Conservation (phyloP, 2,888 invertebrate genomes). For the Cryptus viduatorius region DNA sequence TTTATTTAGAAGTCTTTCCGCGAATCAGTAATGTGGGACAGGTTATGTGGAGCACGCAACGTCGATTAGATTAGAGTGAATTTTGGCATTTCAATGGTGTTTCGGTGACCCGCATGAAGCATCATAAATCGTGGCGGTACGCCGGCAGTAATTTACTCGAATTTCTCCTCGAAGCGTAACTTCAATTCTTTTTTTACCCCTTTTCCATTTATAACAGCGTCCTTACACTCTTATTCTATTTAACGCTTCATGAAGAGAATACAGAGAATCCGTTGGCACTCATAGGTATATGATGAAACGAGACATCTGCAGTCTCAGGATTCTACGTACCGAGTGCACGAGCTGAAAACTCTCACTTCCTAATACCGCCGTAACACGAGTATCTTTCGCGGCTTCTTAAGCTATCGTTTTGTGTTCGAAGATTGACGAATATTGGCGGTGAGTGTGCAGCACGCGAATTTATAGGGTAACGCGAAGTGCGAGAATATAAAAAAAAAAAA, state of each 20-base stretch:
- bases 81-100: neutral
- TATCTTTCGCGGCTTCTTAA: neutral
- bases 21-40: neutral
- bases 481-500: constrained; percentile 8
- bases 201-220: neutral
- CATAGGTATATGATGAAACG: neutral
- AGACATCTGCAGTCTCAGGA: neutral
- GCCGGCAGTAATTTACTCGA: neutral
- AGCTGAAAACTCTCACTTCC: neutral
- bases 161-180: neutral
- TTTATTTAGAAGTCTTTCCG: neutral
- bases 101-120: too few relatives aligned
- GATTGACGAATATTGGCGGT: constrained; percentile 11
- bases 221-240: neutral
- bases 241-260: neutral
- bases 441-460: neutral
- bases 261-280: constrained; percentile 15
- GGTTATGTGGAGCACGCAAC: neutral
- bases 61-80: neutral
- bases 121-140: neutral
- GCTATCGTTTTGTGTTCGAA: neutral
- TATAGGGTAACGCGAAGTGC: constrained; percentile 20
- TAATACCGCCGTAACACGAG: neutral
- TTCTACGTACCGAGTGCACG: neutral
- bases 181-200: neutral